phyloP scores from a whole-genome alignment of 2,888 invertebrate genomes.

The Eupithecia exiguata region DNA sequence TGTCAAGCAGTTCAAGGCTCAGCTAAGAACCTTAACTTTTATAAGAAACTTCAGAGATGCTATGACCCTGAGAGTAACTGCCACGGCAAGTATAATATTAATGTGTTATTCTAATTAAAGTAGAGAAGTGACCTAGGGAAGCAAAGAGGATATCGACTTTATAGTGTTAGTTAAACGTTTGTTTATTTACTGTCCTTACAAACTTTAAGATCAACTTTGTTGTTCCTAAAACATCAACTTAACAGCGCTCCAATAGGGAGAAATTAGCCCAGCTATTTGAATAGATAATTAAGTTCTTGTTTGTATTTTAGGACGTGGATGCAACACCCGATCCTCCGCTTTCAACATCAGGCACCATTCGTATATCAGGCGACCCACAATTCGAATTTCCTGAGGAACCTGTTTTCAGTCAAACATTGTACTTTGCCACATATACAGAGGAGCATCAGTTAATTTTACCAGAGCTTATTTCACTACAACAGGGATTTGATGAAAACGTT shows the following conservation, averaged over 20 bases:
- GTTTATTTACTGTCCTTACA: not conserved
- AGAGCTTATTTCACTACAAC: constrained; percentile 59
- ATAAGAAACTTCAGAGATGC: constrained; percentile 68
- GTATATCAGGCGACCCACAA: constrained; percentile 63
- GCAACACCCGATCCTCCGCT: constrained; percentile 58
- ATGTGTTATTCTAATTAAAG: constrained; percentile 6
- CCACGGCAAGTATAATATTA: constrained; percentile 64
- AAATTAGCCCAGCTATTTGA: not conserved
- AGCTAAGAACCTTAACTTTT: constrained; percentile 62
- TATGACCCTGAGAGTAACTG: constrained; percentile 62
- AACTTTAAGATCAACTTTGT: not conserved
- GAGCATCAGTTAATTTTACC: constrained; percentile 55
- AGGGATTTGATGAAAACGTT: constrained; percentile 68
- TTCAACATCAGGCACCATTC: constrained; percentile 59
- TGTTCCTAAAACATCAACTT: not conserved
- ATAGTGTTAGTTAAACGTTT: constrained; percentile 9
- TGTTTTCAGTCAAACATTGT: constrained; percentile 72
- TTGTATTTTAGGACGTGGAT: constrained; percentile 66
- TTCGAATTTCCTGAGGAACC: constrained; percentile 75
- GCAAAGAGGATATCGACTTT: not conserved
- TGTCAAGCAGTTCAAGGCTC: constrained; percentile 68
- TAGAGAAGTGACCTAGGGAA: not conserved
- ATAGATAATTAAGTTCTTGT: not conserved
- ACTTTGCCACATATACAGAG: constrained; percentile 69
- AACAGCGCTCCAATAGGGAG: not conserved